Base-by-base conservation (phyloP, 2,888 invertebrate genomes). In the Dynastes grantii region DNA sequence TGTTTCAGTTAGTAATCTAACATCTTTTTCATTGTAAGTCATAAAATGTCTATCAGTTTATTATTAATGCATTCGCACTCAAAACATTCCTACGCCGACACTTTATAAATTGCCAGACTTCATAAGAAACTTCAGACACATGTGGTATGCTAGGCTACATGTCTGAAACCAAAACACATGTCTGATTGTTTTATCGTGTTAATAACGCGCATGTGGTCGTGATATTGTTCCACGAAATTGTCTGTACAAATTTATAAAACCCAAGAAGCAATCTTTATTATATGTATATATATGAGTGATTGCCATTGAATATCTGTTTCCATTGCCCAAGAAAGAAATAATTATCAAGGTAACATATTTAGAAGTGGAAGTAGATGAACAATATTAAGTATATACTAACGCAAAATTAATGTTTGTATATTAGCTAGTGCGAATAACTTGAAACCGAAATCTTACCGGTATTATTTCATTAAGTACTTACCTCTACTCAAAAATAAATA, bases 101-200 rank as follows among this genome's bases (percentile, higher is more conserved):
- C 40, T 75, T 71, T 53, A 75, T 61, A 61, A 75, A 75, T 75
- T 45, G 75, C 61, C 75, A 75, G 75, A 75, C 75, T 55, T 40
- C 29, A 75, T 32, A 55, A 75, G 37, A 71, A 27, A 22, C 55
- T 61, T 61, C 61, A 40, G 55, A 40, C 61, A 75, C 75, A 75
- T 55, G 61, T 75, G 75, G 75, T 51, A 1, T 75, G 45, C 13
- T 49, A 75, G 37, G 40, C 58, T 22, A 16, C 13, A 58, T 51
- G 53, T 75, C 37, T 75, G 58, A 61, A 75, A 16, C 16, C 67
- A 67, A 45, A 67, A 67, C 67, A 67, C 67, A 67, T 67, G 67
- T 67, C 67, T 67, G 67, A 67, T 67, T 67, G 67, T 67, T 67
- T 67, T 67, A 45, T 67, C 67, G 45, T 45, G 27, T 67, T 67